Evolutionary conservation across 2,888 invertebrate species (phyloP).

Genomic region (Gymnocheta viridis): DNA sequence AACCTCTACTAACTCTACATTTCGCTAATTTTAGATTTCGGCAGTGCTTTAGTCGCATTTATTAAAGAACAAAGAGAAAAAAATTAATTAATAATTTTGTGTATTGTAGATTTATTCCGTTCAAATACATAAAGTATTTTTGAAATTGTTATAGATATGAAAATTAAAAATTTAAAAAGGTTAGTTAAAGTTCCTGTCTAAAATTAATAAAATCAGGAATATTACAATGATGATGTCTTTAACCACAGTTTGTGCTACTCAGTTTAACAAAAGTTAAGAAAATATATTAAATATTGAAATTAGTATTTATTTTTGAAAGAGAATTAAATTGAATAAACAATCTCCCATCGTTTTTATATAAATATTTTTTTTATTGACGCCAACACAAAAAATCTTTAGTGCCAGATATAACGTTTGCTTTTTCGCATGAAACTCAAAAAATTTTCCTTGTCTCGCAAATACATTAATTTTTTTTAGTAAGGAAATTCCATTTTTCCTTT

Average conservation of each 20-base stretch:
- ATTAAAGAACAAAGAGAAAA: slow-evolving; percentile 36
- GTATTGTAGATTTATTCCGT: slow-evolving; percentile 58
- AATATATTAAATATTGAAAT: slow-evolving; percentile 55
- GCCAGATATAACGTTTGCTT: slow-evolving; percentile 56
- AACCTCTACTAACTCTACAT: slow-evolving; percentile 14
- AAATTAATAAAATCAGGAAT: slow-evolving; percentile 61
- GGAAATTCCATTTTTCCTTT: slow-evolving; percentile 22
- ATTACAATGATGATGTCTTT: slow-evolving; percentile 55
- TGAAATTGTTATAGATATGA: slow-evolving; percentile 65
- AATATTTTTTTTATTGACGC: background rate
- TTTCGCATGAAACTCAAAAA: slow-evolving; percentile 30
- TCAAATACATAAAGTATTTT: slow-evolving; percentile 60
- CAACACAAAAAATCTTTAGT: slow-evolving; percentile 20
- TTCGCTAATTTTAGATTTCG: slow-evolving; percentile 41
- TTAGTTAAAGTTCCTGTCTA: slow-evolving; percentile 68
- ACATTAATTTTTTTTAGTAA: slow-evolving; percentile 4
- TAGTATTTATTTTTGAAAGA: slow-evolving; percentile 51
- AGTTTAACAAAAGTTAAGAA: slow-evolving; percentile 51
- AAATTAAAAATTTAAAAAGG: slow-evolving; percentile 38
- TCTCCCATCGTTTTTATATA: slow-evolving; percentile 38
- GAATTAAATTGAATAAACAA: slow-evolving; percentile 26
- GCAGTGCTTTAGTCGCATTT: slow-evolving; percentile 57
- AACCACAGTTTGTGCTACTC: slow-evolving; percentile 52
- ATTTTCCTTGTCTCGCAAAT: background rate
- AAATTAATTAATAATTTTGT: slow-evolving; percentile 35